Base-by-base conservation (phyloP, 2,888 invertebrate genomes). In the Cotesia congregata region DNA sequence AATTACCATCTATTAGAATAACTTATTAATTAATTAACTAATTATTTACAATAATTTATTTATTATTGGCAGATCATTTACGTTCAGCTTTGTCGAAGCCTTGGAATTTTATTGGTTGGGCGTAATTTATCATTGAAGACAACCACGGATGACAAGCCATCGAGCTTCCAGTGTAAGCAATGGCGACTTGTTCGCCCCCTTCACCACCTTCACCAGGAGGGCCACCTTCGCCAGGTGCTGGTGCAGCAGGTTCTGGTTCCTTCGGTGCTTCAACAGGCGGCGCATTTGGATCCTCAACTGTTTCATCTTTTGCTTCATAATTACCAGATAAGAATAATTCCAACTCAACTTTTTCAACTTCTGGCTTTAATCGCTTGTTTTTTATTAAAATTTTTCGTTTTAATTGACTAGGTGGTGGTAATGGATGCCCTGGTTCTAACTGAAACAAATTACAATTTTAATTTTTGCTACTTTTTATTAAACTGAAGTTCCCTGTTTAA, bases 371-470 rank as follows among this genome's bases (percentile, higher is more conserved):
- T 75, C 93, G 89, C 85, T 94, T 94, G 87, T 92, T 93, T 87
- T 94, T 94, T 80, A 94, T 94, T 64, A 94, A 90, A 82, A 94
- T 94, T 87, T 94, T 94, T 59, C 91, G 87, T 83, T 93, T 93
- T 74, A 94, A 88, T 50, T 91, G 90, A 83, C 91, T 92, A 1
- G 94, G 94, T n/a, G 93, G 91, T 6, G 94, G 94, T 17, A 94
- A 88, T 0, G 92, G 91, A 12, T 89, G 88, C 30, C 92, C 92
- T 0, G 93, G 91, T 77, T 93, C 93, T 17, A 93, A 87, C 93
- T 88, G 76, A 41, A 15, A 80, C 74, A 15, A 80, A 67, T 78
- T 79, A 67, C 30, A 30, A 20, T 3, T 20, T 59, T 72, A 40
- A 30, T 30, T 30, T 30, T 30, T 30, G 30, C 3, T 30, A 30